Conservation (phyloP, 2,113 vertebrate species). For the Anarrhichthys ocellatus region DNA sequence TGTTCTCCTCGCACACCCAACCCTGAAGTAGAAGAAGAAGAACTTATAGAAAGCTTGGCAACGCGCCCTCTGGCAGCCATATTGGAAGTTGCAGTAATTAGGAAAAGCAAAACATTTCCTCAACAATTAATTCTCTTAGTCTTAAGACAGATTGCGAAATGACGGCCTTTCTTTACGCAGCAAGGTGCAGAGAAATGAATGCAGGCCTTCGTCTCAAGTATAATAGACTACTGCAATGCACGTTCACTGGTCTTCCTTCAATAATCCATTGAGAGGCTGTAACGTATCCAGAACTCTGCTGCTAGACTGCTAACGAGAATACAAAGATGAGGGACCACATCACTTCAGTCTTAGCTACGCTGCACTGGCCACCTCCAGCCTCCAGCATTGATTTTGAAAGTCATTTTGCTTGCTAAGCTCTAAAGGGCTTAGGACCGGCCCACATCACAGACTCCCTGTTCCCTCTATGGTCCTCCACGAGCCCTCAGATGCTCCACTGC, state of each 20-base stretch:
- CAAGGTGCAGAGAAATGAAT: not conserved
- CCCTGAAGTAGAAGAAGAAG: slow-evolving; percentile 30
- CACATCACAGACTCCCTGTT: not conserved
- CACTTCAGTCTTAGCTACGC: not conserved
- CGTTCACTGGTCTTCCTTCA: not conserved
- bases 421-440: not conserved
- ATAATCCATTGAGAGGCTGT: not conserved
- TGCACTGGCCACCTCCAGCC: not conserved
- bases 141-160: not conserved
- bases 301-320: not conserved
- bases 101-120: not conserved
- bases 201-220: not conserved
- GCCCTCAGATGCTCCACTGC: not conserved
- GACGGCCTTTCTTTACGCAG: not conserved
- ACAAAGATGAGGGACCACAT: not conserved
- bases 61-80: not conserved
- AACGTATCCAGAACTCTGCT: not conserved
- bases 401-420: not conserved
- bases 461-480: not conserved
- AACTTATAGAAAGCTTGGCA: not conserved
- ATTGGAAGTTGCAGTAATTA: not conserved
- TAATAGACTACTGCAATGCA: not conserved
- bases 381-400: not conserved
- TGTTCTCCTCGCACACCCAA: slow-evolving; percentile 31
- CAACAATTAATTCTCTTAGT: not conserved